Conservation (phyloP, 2,888 invertebrate species). For the Epinotia nisella region DNA sequence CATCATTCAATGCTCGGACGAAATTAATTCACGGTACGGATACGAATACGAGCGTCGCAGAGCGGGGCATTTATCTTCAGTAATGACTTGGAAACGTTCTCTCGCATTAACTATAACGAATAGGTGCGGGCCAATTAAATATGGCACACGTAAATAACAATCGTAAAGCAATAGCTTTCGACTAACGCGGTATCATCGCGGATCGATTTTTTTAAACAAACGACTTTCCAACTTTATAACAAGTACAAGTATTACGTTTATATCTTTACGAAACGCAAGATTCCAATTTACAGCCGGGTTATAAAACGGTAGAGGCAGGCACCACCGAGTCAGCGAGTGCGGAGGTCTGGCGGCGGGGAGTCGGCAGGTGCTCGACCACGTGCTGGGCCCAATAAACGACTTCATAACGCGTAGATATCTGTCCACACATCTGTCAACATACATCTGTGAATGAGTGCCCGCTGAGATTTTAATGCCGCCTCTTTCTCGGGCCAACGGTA, state of each 20-base stretch:
- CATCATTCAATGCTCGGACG: constrained; percentile 80
- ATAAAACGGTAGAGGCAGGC: constrained; percentile 52
- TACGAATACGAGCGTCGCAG: constrained; percentile 63
- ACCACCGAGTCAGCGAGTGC: constrained; percentile 53
- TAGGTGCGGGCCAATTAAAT: constrained; percentile 75
- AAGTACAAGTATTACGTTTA: constrained; percentile 12
- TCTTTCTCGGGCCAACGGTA: constrained; percentile 67
- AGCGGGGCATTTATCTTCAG: constrained; percentile 71
- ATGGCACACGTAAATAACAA: constrained; percentile 72
- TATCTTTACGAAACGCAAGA: constrained; percentile 23
- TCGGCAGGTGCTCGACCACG: constrained; percentile 71
- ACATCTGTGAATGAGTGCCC: constrained; percentile 64
- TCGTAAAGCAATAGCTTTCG: constrained; percentile 67
- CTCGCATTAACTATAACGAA: constrained; percentile 71
- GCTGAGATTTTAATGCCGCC: constrained; percentile 71
- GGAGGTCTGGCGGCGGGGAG: constrained; percentile 62
- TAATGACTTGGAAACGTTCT: constrained; percentile 77
- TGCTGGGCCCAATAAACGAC: constrained; percentile 63
- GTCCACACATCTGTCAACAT: constrained; percentile 64
- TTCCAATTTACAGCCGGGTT: constrained; percentile 51
- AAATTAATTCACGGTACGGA: constrained; percentile 76
- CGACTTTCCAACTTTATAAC: constrained; percentile 29
- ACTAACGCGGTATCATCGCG: constrained; percentile 55
- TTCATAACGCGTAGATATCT: constrained; percentile 60
- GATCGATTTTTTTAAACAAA: constrained; percentile 32